phyloP scores from a whole-genome alignment of 2,797 vertebrate species.

The Erpetoichthys calabaricus region DNA sequence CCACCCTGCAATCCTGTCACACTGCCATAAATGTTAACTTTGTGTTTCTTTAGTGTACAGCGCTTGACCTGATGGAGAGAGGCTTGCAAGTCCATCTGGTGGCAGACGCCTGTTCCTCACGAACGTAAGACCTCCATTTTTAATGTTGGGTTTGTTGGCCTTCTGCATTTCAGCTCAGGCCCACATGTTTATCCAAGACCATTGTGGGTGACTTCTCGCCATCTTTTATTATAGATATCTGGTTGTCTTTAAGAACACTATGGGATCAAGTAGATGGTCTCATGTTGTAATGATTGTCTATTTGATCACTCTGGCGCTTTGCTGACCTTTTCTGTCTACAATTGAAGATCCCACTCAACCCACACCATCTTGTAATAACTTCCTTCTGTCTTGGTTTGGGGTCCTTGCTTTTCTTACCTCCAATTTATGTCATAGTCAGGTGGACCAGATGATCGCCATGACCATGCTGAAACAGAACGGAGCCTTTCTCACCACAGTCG shows the following conservation, averaged over 20 bases:
- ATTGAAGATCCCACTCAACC: no score
- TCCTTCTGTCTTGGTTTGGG: no score
- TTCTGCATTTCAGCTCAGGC: neutral
- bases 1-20: no score
- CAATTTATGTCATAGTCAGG: slow-evolving; percentile 49
- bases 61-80: slow-evolving; percentile 65
- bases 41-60: slow-evolving; percentile 49
- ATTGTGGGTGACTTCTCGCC: neutral
- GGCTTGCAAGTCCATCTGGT: slow-evolving; percentile 75
- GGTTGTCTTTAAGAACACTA: no score
- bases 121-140: slow-evolving; percentile 45
- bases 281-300: no score
- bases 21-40: neutral
- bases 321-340: no score
- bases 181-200: neutral
- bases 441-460: slow-evolving; percentile 69
- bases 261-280: no score
- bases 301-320: no score
- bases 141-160: neutral
- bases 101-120: slow-evolving; percentile 71
- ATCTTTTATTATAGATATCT: no score
- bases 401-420: slow-evolving; percentile 2
- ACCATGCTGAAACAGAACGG: slow-evolving; percentile 74
- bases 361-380: no score
- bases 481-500: slow-evolving; percentile 74